A percentile compares a stretch with the other conserved stretches of the same genome.
These are phyloP conservation scores for Plusia festucae DNA, from an alignment of 2,888 invertebrate species.

Conservation along the genomic window DNA sequence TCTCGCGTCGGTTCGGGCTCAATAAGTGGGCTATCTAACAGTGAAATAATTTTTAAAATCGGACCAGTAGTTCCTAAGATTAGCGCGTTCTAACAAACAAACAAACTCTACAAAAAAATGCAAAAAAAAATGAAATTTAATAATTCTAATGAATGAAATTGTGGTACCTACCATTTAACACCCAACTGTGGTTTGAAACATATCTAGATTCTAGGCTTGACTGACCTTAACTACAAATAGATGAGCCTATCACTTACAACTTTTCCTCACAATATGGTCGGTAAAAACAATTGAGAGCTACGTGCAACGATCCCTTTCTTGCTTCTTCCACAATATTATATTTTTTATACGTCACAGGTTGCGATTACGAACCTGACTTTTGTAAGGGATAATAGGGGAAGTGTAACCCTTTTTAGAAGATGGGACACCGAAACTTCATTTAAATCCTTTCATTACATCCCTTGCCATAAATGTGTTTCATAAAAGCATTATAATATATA, in stretches of 20 bases:
- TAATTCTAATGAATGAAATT: too few species aligned
- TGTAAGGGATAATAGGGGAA: neutral
- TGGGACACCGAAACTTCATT: neutral
- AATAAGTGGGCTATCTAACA: too few species aligned
- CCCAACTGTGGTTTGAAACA: too few species aligned
- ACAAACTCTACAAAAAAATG: too few species aligned
- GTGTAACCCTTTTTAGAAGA: neutral
- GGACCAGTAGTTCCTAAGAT: too few species aligned
- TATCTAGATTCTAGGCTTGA: neutral
- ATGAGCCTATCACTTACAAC: neutral
- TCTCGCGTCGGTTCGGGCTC: too few species aligned
- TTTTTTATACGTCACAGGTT: slow-evolving; percentile 7
- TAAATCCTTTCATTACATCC: neutral
- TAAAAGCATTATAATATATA: neutral
- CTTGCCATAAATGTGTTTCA: neutral
- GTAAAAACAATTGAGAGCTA: neutral
- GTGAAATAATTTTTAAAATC: too few species aligned
- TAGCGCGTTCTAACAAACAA: too few species aligned
- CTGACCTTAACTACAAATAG: neutral
- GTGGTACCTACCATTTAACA: neutral
- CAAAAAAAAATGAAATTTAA: too few species aligned
- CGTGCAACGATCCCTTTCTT: slow-evolving; percentile 6
- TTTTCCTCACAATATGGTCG: neutral
- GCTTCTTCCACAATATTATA: slow-evolving; percentile 2
- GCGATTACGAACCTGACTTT: neutral